phyloP scores from a whole-genome alignment of 2,113 vertebrate genomes.

The Dasypus novemcinctus region DNA sequence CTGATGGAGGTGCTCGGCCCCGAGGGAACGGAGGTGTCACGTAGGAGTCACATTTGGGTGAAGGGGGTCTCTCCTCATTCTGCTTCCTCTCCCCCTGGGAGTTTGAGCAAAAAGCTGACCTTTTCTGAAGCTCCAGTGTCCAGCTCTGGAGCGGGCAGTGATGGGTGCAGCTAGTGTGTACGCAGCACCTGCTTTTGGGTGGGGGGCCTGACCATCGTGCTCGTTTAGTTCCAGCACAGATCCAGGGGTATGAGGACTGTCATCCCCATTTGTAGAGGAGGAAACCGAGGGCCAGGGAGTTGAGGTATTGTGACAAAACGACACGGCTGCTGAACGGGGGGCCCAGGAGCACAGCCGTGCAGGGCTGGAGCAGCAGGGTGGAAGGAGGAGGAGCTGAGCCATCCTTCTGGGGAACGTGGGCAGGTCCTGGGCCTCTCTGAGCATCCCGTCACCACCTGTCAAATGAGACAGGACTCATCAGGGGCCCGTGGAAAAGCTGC shows the following conservation, averaged over 20 bases:
- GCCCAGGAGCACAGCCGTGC: too few species aligned
- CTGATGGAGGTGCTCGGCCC: neutral
- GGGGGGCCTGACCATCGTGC: rapidly evolving
- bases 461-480: neutral
- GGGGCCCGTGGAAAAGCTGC: neutral
- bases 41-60: neutral
- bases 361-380: rapidly evolving
- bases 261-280: neutral
- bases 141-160: neutral
- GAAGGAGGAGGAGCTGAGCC: too few species aligned
- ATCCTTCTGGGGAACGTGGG: neutral
- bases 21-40: neutral
- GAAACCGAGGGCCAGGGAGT: neutral
- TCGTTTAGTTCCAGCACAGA: neutral
- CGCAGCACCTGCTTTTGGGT: rapidly evolving
- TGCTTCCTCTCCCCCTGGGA: neutral
- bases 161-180: too few species aligned
- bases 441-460: neutral
- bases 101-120: neutral
- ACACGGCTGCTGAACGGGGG: too few species aligned
- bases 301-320: neutral
- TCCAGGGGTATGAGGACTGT: rapidly evolving
- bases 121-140: too few species aligned
- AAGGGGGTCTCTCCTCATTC: neutral
- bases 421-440: neutral